Base-by-base conservation (phyloP, 2,888 invertebrate genomes). In the Philhelius pedissequus region DNA sequence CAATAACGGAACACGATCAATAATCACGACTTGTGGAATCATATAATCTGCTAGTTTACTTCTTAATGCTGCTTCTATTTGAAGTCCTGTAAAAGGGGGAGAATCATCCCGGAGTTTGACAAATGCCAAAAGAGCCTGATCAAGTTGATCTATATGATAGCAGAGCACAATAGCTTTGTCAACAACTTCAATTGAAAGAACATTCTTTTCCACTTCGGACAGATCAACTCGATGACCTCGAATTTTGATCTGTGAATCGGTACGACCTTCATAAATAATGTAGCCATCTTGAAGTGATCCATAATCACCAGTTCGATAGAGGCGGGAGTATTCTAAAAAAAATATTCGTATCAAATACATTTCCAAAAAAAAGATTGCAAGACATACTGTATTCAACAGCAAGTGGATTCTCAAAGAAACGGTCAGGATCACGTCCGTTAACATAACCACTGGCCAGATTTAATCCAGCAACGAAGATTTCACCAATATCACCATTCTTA, bases 301-400 rank as follows among this genome's bases (percentile, higher is more conserved):
- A 87, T 94, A 97, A 90, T 97, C 97, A 0, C 97, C 97, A 0
- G 97, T 97, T 70, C 95, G 94, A 91, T 96, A 97, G 0, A 97
- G 92, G 25, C 94, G 94, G 0, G 94, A 93, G 88, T 94, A 96
- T 86, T 94, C 95, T 95, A 86, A 0, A 81, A 20, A 54, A 1
- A 22, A 9, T 35, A 3, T 27, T 8, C 6, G n/a, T n/a, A 18
- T n/a, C 18, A 13, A 18, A 2, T 18, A 6, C 5, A 30, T 3
- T 8, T 3, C 13, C 15, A 0, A 3, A 32, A 11, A 9, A 18
- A 45, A 7, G 0, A n/a, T 7, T 0, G 7, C 8, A 8, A 4
- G n/a, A 87, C 89, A 89, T 90, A 94, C 94, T 93, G 87, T 93
- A 93, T 89, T 94, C 94, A 30, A 93, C 92, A 0, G 95, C 95